These are phyloP conservation scores for Cryptocephalus primarius DNA, from an alignment of 2,888 invertebrate species.

Conservation along the genomic window DNA sequence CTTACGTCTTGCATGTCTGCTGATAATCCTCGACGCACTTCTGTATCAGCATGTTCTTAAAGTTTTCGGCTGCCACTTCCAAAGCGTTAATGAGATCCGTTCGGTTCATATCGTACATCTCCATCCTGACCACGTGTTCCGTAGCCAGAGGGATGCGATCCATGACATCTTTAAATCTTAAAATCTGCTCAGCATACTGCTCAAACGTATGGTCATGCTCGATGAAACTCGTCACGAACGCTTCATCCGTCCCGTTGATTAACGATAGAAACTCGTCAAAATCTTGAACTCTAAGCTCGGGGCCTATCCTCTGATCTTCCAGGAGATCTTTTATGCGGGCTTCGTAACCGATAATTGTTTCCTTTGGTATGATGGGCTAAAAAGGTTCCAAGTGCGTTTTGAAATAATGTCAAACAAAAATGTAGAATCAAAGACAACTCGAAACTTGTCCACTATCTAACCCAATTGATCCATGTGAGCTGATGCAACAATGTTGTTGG, in stretches of 20 bases:
- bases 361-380: constrained; percentile 66
- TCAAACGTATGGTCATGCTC: constrained; percentile 53
- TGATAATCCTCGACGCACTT: constrained; percentile 76
- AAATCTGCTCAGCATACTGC: constrained; percentile 48
- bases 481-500: too few relatives aligned
- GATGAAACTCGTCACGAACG: constrained; percentile 56
- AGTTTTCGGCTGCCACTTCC: constrained; percentile 52
- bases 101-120: constrained; percentile 78
- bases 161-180: constrained; percentile 27
- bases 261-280: constrained; percentile 71
- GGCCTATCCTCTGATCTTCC: constrained; percentile 61
- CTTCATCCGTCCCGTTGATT: constrained; percentile 62
- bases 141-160: constrained; percentile 47
- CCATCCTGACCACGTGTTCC: constrained; percentile 61
- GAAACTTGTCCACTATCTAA: too few relatives aligned
- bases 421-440: too few relatives aligned
- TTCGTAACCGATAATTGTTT: constrained; percentile 54
- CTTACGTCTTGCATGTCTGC: constrained; percentile 60
- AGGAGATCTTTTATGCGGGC: constrained; percentile 50
- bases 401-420: too few relatives aligned
- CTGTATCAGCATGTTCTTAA: constrained; percentile 58
- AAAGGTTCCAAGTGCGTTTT: too few relatives aligned
- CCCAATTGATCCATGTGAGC: too few relatives aligned
- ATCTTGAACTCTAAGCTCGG: constrained; percentile 61
- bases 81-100: constrained; percentile 64